Evolutionary conservation across 2,113 vertebrate species (phyloP), one percentile per base, ranked within the genome.

Genomic region (Nycticorax nycticorax): DNA sequence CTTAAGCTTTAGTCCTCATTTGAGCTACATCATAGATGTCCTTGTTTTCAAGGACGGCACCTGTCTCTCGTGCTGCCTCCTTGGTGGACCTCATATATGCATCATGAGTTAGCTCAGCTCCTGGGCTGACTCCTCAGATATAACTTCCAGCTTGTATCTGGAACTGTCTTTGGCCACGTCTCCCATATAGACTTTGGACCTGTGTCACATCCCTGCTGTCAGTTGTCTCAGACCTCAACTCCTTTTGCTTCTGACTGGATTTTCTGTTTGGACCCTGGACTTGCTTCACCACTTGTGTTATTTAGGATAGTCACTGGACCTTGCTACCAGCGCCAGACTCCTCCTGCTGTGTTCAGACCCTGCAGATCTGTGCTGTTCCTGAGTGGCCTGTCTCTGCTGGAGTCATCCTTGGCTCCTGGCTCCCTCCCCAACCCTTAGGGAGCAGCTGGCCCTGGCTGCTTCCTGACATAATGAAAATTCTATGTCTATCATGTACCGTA

Each of bases 301-400:
- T 7, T 23, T 0, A 4, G 53, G 50, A 8, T 2, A 4, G 16
- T 13, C 4, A 1, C 1, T 18, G 45, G 48, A 9, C 14, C 17
- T 18, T 12, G 26, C 20, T 27, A 12, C 3, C 59, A 73, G 32
- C 30, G 9, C 3, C 53, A 22, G 14, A 1, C 9, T 45, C 47
- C 19, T 22, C 6, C 19, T 0, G 0, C 37, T 27, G 22, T 27
- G 45, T 21, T 28, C 56, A 37, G 13, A 17, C 5, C 23, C 56
- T 73, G 37, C 22, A 56, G 48, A 30, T 39, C n/a, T 74, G 35
- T 59, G 43, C 35, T 53, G 45, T 12, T 18, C 1, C 0, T 47
- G 37, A n/a, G 68, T 18, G 45, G 16, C 35, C 17, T 60, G 35
- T 6, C 37, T 35, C 14, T 55, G 22, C 47, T 62, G 41, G 33